A percentile compares a stretch with the other conserved stretches of the same genome.
phyloP scores from a whole-genome alignment of 2,113 vertebrate species.

The Paradoxurus hermaphroditus region DNA sequence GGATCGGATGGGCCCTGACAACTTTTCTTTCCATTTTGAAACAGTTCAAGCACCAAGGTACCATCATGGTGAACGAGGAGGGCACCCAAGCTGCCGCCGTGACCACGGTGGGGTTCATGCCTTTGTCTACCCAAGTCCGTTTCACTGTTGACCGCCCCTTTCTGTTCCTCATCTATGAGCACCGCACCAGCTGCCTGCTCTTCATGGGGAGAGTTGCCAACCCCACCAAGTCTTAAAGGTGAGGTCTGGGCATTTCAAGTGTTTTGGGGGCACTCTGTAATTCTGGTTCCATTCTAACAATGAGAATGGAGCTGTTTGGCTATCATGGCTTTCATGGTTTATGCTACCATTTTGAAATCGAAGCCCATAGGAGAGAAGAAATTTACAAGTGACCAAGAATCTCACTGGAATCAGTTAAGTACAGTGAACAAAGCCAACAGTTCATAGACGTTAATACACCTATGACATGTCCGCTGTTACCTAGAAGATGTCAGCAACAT shows the following conservation, averaged over 20 bases:
- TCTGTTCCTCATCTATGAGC: conserved; percentile 95
- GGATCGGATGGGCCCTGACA: background rate
- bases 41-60: conserved; percentile 96
- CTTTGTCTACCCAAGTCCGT: conserved; percentile 93
- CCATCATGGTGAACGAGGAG: conserved; percentile 96
- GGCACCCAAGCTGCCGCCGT: conserved; percentile 93
- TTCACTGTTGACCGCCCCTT: conserved; percentile 93
- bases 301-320: background rate
- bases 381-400: background rate
- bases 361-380: background rate
- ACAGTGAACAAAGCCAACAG: background rate
- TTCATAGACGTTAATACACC: background rate
- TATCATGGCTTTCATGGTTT: background rate
- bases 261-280: background rate
- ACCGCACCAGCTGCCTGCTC: conserved; percentile 94
- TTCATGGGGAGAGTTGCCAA: conserved; percentile 95
- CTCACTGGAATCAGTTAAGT: background rate
- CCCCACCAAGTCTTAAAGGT: conserved; percentile 83
- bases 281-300: background rate
- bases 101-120: conserved; percentile 96
- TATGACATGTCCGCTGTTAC: background rate
- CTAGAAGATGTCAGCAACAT: background rate
- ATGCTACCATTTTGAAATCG: background rate
- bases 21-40: background rate
- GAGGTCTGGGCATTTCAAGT: background rate